Conservation (phyloP, 1,140 invertebrate species). For the Solenopsis fugax region DNA sequence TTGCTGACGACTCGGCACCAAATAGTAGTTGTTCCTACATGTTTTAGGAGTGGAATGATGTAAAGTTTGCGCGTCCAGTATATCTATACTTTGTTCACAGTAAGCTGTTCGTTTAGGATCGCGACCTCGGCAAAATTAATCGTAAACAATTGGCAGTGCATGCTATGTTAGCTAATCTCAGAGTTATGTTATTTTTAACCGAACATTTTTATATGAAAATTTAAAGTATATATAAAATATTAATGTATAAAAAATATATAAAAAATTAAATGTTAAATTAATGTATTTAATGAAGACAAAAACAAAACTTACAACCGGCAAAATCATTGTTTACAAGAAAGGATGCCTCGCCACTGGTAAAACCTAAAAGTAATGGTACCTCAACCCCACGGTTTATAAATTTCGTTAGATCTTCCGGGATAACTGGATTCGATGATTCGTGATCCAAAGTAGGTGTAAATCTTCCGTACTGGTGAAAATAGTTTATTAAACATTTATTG, state of each 20-base stretch:
- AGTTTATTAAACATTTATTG: no score
- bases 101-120: no score
- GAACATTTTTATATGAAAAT: neutral
- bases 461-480: neutral
- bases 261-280: no score
- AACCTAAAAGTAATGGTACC: constrained; percentile 89
- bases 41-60: no score
- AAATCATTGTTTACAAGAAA: constrained; percentile 81
- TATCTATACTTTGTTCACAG: no score
- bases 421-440: constrained; percentile 82
- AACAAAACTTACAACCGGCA: neutral
- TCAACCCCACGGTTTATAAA: constrained; percentile 84
- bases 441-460: constrained; percentile 79
- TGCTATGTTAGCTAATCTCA: neutral
- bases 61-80: no score
- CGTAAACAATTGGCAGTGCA: neutral
- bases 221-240: neutral
- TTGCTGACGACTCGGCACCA: no score
- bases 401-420: constrained; percentile 80
- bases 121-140: neutral
- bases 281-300: neutral
- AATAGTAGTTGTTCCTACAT: no score
- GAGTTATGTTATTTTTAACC: neutral
- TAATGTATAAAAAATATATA: no score
- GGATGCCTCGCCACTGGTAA: constrained; percentile 88